Evolutionary conservation across 2,113 vertebrate species (phyloP).

Genomic region (Sphyrna mokarran): DNA sequence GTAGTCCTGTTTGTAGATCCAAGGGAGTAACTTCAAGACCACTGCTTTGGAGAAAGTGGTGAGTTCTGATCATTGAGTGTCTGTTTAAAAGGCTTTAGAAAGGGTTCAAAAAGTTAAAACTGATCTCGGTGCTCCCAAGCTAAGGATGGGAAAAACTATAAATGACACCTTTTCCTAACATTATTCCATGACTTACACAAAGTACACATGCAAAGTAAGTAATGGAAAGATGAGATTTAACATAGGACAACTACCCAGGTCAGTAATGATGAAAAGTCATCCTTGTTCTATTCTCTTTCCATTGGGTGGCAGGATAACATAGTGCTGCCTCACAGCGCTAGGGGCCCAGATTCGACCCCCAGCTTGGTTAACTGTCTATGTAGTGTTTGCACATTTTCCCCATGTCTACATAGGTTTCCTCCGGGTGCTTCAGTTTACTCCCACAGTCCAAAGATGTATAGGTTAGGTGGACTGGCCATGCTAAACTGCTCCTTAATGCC

Average conservation of each 20-base stretch:
- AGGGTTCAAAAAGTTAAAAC: not conserved
- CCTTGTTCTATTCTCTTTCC: no score
- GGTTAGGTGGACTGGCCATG: no score
- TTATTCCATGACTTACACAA: not conserved
- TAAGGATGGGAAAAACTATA: not conserved
- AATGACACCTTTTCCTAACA: not conserved
- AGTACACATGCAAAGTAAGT: not conserved
- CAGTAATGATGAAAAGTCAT: no score
- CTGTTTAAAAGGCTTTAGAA: not conserved
- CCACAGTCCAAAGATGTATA: no score
- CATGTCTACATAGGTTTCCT: no score
- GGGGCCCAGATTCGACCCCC: no score
- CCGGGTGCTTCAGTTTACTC: no score
- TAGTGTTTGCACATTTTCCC: no score
- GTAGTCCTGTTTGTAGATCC: not conserved
- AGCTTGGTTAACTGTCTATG: no score
- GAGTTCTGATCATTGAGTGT: not conserved
- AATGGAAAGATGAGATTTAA: not conserved
- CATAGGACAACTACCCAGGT: not conserved
- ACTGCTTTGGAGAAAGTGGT: not conserved
- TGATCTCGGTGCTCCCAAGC: not conserved
- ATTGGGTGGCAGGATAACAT: no score
- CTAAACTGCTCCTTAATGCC: no score
- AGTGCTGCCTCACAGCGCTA: no score
- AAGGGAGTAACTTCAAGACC: not conserved